phyloP scores from a whole-genome alignment of 37 sponge, comb jelly and placozoan species.

The Dysidea cf. avara region DNA sequence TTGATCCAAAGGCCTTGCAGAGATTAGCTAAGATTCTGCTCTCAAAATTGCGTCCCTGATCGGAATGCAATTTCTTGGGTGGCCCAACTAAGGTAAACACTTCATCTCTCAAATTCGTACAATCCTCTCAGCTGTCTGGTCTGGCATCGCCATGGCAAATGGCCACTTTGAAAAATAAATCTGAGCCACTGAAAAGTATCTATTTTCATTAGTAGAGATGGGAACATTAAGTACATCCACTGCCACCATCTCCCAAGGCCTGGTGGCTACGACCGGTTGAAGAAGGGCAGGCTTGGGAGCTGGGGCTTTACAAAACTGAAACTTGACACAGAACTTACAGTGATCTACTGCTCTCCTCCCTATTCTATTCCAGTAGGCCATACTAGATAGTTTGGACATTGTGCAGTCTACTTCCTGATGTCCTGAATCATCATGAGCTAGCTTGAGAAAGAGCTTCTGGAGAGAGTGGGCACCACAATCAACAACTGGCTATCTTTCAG shows the following conservation, averaged over 20 bases:
- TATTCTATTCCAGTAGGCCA: too few species aligned
- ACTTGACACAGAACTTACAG: neutral
- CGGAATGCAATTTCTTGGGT: neutral
- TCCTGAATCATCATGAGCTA: conserved; percentile 18
- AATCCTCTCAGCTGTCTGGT: neutral
- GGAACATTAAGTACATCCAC: neutral
- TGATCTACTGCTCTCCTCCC: neutral
- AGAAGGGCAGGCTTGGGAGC: too few species aligned
- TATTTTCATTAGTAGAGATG: neutral
- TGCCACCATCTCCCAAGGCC: neutral
- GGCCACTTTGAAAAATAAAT: too few species aligned
- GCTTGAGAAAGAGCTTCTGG: too few species aligned
- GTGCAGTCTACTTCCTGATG: conserved; percentile 19
- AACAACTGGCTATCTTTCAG: conserved; percentile 1
- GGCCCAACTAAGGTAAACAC: neutral
- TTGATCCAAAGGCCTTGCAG: neutral
- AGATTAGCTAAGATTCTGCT: neutral
- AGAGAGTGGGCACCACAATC: too few species aligned
- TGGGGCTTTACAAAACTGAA: neutral
- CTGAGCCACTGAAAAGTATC: neutral
- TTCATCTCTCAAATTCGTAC: neutral
- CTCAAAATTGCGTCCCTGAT: neutral
- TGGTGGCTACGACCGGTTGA: too few species aligned
- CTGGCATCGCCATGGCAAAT: neutral
- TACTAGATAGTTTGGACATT: neutral